Evolutionary conservation across 2,113 vertebrate genomes (phyloP).

Genomic region (Ceuthmochares aereus): DNA sequence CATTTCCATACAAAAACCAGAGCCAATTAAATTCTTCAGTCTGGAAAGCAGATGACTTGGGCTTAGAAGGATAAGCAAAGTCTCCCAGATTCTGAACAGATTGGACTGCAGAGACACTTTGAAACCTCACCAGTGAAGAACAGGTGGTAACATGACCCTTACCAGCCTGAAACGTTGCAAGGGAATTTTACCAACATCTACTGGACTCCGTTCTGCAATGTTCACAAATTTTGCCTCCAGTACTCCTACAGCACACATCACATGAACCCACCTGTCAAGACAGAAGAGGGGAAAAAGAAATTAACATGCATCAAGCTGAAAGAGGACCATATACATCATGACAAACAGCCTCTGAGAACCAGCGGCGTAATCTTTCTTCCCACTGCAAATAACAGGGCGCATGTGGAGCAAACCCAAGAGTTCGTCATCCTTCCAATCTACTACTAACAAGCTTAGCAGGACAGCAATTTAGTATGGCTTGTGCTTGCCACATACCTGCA

Average conservation of each 20-base stretch:
- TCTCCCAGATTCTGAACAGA: background rate
- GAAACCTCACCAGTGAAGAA: background rate
- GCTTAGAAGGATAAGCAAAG: background rate
- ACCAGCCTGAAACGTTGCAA: conserved; percentile 94
- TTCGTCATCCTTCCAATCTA: background rate
- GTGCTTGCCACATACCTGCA: background rate
- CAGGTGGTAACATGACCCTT: background rate
- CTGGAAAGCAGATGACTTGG: background rate
- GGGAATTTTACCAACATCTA: conserved; percentile 94
- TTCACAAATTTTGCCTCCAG: conserved; percentile 96
- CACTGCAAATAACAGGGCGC: background rate
- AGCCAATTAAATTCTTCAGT: background rate
- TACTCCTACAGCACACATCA: conserved; percentile 95
- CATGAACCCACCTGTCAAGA: conserved; percentile 92
- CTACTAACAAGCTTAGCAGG: background rate
- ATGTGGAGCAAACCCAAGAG: background rate
- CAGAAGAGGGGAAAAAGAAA: background rate
- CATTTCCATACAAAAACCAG: background rate
- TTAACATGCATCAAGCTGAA: background rate
- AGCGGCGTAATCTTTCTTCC: background rate
- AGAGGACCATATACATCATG: background rate
- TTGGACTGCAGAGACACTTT: background rate
- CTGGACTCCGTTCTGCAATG: conserved; percentile 89
- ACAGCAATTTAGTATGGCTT: background rate
- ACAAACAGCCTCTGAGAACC: background rate